Evolutionary conservation across 1,140 invertebrate genomes (phyloP), one percentile per base, ranked within the genome.

Genomic region (Nilaparvata lugens): DNA sequence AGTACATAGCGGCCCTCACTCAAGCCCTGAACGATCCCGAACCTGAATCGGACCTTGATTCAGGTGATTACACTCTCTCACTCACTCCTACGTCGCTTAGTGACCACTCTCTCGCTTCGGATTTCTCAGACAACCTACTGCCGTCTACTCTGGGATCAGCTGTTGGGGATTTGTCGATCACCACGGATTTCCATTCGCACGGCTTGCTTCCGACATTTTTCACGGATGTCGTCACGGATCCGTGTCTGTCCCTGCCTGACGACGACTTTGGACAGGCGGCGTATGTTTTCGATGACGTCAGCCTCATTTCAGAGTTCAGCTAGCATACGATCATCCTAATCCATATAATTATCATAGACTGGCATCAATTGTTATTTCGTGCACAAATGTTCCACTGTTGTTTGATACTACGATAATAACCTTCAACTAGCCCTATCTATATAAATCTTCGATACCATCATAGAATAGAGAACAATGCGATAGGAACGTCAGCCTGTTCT

Each of bases 1-100:
- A 83, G 68, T 86, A 86, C 71, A 86, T 86, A 53, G 71, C 76
- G 19, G 78, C 79, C 2, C 72, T 86, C 4, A 73, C 76, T 45
- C 68, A 75, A 25, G 54, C 64, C 13, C 63, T 69, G 28, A 56
- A 61, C 19, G 56, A 66, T 2, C 43, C 31, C 23, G 42, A 42
- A 14, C 19, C 18, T 19, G 31, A 45, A 38, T 25, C 31, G 13
- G 58, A 61, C 24, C 31, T 54, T 14, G 48, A 52, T 14, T 62
- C 61, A 28, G 65, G 62, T 48, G 65, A 56, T n/a, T 62, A 64
- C 38, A 63, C 65, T 1, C 42, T 65, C 5, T 42, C 60, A 1
- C 56, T 57, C 19, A 52, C 60, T 1, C 55, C 48, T 51, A 25
- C 53, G 1, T 48, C 54, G 7, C 21, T 35, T 4, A 43, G 60